phyloP scores from a whole-genome alignment of 2,797 vertebrate species.

The Rhincodon typus region DNA sequence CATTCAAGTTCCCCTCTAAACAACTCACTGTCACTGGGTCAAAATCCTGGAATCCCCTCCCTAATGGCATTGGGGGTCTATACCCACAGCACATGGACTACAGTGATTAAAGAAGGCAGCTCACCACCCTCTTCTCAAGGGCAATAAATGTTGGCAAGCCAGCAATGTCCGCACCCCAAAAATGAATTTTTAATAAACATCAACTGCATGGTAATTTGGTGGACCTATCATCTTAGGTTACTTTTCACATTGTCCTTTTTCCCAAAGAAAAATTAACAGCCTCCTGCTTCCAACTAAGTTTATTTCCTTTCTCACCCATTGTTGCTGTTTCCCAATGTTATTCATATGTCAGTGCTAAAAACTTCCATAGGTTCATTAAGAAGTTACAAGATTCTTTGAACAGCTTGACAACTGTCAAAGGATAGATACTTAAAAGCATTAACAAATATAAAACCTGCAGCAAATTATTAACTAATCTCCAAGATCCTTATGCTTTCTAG shows the following conservation, averaged over 20 bases:
- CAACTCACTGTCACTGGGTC: no score
- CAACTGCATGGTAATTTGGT: neutral
- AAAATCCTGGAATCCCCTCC: no score
- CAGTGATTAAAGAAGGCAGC: no score
- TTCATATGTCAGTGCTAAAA: no score
- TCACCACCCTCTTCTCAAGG: no score
- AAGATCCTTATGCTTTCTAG: neutral
- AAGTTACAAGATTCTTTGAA: neutral
- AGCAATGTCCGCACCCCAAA: no score
- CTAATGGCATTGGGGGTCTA: no score
- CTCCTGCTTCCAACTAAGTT: neutral
- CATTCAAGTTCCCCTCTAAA: no score
- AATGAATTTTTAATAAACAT: neutral
- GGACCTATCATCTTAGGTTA: neutral
- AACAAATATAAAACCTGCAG: neutral
- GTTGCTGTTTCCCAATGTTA: neutral
- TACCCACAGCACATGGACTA: no score
- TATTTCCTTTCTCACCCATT: neutral
- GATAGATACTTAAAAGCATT: neutral
- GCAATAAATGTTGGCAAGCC: no score
- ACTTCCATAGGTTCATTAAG: neutral
- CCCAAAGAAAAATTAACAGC: neutral
- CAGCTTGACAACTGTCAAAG: neutral
- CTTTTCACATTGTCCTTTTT: no score
- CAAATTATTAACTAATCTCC: neutral